Conservation (phyloP, 2,113 vertebrate species). For the Cacatua alba region DNA sequence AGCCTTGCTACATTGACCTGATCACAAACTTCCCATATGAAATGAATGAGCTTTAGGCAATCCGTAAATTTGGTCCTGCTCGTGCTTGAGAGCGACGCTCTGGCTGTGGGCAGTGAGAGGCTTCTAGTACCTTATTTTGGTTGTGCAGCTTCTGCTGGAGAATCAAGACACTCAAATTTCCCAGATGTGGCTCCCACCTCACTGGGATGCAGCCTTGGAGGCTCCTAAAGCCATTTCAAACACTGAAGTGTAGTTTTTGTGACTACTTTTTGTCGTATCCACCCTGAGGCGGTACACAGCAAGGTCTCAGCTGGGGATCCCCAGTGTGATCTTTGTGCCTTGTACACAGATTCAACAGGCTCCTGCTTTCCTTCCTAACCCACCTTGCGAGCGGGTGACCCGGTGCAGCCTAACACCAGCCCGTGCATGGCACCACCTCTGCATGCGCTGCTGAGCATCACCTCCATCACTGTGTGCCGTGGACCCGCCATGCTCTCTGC, state of each 20-base stretch:
- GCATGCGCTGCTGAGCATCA: not conserved
- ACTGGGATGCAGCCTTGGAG: not conserved
- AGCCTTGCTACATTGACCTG: not conserved
- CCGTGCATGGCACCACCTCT: constrained; percentile 32
- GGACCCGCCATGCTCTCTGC: not conserved
- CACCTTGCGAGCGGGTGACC: not conserved
- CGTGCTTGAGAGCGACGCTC: not conserved
- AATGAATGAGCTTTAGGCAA: not conserved
- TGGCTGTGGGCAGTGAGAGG: not conserved
- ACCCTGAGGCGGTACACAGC: not conserved
- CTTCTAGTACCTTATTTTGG: not conserved
- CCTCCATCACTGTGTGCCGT: not conserved
- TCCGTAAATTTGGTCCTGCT: not conserved
- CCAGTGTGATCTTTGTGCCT: not conserved
- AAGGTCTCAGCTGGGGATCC: not conserved
- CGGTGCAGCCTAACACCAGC: not conserved
- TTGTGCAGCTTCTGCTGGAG: not conserved
- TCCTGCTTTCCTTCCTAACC: constrained; percentile 29
- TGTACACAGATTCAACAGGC: constrained; percentile 76
- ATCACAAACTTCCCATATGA: not conserved
- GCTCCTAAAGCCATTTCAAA: not conserved
- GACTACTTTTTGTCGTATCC: not conserved
- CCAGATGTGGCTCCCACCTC: not conserved
- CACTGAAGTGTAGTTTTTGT: rapidly evolving
- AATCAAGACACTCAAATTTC: not conserved